Evolutionary conservation across 1,140 invertebrate genomes (phyloP).

Genomic region (Ceratina japonica): DNA sequence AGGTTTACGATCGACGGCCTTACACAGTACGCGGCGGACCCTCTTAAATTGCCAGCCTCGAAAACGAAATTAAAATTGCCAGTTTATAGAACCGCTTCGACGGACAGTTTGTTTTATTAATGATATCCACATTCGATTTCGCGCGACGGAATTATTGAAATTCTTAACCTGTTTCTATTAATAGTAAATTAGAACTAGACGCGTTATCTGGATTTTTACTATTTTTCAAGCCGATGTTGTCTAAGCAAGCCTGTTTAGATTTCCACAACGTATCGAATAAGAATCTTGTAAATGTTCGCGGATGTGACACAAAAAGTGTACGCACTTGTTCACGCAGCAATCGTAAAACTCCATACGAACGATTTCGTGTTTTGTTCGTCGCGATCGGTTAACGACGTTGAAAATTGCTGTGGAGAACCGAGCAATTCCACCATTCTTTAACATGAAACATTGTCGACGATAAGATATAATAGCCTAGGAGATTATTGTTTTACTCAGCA

Average conservation of each 20-base stretch:
- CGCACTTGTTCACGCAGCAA: background rate
- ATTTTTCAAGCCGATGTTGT: background rate
- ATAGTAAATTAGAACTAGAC: too few species aligned
- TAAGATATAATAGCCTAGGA: background rate
- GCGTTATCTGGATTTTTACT: background rate
- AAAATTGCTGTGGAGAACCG: background rate
- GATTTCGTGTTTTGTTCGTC: slow-evolving; percentile 27
- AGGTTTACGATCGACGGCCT: slow-evolving; percentile 19
- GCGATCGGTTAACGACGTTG: slow-evolving; percentile 28
- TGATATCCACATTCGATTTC: background rate
- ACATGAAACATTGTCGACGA: background rate
- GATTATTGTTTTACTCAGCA: background rate
- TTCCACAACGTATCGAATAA: background rate
- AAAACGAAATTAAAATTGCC: slow-evolving; percentile 4
- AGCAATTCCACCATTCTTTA: slow-evolving; percentile 7
- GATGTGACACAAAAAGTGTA: slow-evolving; percentile 11
- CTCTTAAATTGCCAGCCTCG: too few species aligned
- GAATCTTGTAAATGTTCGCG: slow-evolving; percentile 16
- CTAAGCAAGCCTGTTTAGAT: background rate
- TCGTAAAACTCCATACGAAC: slow-evolving; percentile 39
- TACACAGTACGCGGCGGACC: background rate
- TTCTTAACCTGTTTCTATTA: background rate
- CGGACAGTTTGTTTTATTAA: too few species aligned
- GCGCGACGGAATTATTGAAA: background rate
- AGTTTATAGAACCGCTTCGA: background rate